Conservation (phyloP, 2,797 vertebrate genomes). For the Galaxias olidus region DNA sequence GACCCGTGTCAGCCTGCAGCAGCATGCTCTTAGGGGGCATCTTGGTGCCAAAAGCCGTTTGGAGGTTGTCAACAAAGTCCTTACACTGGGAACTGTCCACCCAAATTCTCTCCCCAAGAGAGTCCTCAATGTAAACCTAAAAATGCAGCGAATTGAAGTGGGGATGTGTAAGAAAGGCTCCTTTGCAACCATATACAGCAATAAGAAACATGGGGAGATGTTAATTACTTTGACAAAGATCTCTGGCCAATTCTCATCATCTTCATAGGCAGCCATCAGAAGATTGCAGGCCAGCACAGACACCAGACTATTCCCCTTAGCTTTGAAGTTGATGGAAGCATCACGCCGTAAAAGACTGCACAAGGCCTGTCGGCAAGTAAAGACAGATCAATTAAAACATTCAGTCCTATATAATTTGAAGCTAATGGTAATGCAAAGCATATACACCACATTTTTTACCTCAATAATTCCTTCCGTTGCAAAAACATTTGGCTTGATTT, state of each 20-base stretch:
- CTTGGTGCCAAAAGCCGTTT: constrained; percentile 95
- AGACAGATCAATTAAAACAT: not conserved
- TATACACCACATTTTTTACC: constrained; percentile 77
- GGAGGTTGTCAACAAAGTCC: constrained; percentile 95
- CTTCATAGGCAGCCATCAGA: constrained; percentile 97
- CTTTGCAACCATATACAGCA: no score
- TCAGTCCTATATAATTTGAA: not conserved
- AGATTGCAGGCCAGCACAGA: constrained; percentile 95
- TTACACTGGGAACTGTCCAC: constrained; percentile 98
- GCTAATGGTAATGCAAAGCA: not conserved
- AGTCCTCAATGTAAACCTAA: constrained; percentile 98
- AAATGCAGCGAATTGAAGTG: constrained; percentile 21
- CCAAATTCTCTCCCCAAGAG: constrained; percentile 96
- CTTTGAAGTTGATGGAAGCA: constrained; percentile 96
- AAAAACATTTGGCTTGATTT: constrained; percentile 97
- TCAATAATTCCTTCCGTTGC: constrained; percentile 97
- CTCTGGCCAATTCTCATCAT: constrained; percentile 99
- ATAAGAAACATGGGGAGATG: no score
- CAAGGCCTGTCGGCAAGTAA: constrained; percentile 77
- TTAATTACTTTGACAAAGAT: constrained; percentile 96
- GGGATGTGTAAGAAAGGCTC: no score
- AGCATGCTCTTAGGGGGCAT: constrained; percentile 96
- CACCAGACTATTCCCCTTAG: constrained; percentile 96
- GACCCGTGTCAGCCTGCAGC: constrained; percentile 86
- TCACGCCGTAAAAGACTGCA: constrained; percentile 95